These are phyloP conservation scores for Polyergus mexicanus DNA, from an alignment of 1,140 invertebrate species.

Conservation along the genomic window DNA sequence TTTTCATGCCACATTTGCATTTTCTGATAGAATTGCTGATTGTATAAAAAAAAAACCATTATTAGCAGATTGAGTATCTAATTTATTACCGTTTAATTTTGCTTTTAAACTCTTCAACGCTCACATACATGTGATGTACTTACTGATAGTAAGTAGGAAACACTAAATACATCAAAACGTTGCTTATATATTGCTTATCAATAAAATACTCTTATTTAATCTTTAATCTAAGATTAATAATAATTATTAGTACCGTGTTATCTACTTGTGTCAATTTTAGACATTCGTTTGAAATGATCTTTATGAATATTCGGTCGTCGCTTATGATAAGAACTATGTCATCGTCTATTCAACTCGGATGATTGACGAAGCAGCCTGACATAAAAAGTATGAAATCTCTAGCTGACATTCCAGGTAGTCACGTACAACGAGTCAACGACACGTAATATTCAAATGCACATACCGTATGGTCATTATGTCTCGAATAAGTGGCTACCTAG, in stretches of 20 bases:
- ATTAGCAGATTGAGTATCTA: neutral
- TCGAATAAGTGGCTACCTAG: constrained; percentile 30
- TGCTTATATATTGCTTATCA: constrained; percentile 22
- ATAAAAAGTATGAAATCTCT: constrained; percentile 50
- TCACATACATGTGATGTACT: neutral
- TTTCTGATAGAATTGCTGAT: no score
- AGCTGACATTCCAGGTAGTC: neutral
- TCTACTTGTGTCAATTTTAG: constrained; percentile 8
- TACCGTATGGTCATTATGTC: constrained; percentile 36
- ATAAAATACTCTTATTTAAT: neutral
- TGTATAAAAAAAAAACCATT: neutral
- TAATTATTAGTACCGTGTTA: constrained; percentile 20
- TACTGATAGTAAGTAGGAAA: neutral
- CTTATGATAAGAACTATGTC: constrained; percentile 31
- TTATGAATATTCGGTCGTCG: constrained; percentile 21
- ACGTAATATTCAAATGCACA: constrained; percentile 33
- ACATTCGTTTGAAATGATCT: constrained; percentile 6
- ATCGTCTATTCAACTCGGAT: constrained; percentile 33
- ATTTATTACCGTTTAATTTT: constrained; percentile 39
- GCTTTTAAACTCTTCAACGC: neutral
- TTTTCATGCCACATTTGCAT: no score
- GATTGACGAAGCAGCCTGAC: constrained; percentile 39
- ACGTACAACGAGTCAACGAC: constrained; percentile 26
- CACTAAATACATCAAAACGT: neutral
- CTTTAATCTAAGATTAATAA: constrained; percentile 17